Base-by-base conservation (phyloP, 1,140 invertebrate species). In the Teleopsis dalmanni region DNA sequence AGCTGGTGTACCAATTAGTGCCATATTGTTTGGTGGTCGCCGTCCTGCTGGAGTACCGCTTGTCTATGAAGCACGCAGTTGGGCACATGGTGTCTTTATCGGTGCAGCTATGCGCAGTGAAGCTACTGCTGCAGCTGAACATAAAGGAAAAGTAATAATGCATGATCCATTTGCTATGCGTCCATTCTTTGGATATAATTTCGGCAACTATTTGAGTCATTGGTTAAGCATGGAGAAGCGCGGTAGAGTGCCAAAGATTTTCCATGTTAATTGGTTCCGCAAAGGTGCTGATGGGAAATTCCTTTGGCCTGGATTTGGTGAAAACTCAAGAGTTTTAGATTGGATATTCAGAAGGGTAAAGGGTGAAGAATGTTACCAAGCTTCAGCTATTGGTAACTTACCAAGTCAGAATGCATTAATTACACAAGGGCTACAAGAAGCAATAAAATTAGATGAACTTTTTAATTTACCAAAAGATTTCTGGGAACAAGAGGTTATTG, bases 111-210 rank as follows among this genome's bases (percentile, higher is more conserved):
- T 96, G 82, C 81, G 89, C 44, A 94, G 90, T 19, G 93, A 97
- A 73, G 82, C 93, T 1, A 97, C 93, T 2, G 92, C 93, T 22
- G 93, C 94, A 37, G 93, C 93, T 14, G 93, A 96, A 72, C 83
- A 91, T 60, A 90, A 87, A 73, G 85, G 77, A 6, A 91, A 91
- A 73, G 72, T 79, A 2, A 85, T 96, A 3, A 93, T 96, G 91
- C 85, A 95, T 59, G 93, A 97, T 76, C 93, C 93, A 16, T 93
- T 95, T 69, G 92, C 92, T 0, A 95, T 95, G 91, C 76, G 91
- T 38, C 93, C 93, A 31, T 96, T 96, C 77, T 95, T 95, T 62
- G 93, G 93, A 4, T 96, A 97, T 75, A 96, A 96, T 68, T 95
- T 95, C 60, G 92, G 92, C 6, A 75, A 94, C 52, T 96, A 96